These are phyloP conservation scores for Chinchilla lanigera DNA, from an alignment of 2,113 vertebrate species.

Conservation along the genomic window DNA sequence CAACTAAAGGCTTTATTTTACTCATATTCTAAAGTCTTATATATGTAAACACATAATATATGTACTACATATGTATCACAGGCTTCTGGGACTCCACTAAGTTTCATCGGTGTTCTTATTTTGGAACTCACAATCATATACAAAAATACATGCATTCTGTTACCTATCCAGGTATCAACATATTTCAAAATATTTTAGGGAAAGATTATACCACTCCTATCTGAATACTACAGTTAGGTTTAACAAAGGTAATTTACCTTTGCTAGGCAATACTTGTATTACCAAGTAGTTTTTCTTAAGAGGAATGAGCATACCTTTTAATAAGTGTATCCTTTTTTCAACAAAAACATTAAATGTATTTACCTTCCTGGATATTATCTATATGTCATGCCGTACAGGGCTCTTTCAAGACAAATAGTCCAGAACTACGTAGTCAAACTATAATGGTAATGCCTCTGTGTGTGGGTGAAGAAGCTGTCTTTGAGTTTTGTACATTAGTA, in stretches of 20 bases:
- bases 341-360: conserved; percentile 12
- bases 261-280: background rate
- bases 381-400: background rate
- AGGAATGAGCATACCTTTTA: background rate
- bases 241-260: conserved; percentile 43
- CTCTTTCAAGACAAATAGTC: background rate
- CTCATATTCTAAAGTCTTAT: background rate
- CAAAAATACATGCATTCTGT: conserved; percentile 21
- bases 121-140: background rate
- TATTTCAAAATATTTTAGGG: conserved; percentile 43
- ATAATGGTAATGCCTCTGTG: background rate
- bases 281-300: background rate
- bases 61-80: background rate
- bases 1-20: background rate
- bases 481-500: conserved; percentile 12
- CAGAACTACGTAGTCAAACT: background rate
- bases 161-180: background rate
- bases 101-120: conserved; percentile 35
- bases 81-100: background rate
- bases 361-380: background rate
- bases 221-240: conserved; percentile 34
- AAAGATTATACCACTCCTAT: background rate
- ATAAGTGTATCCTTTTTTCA: background rate
- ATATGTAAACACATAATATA: background rate
- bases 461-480: background rate